A percentile compares a stretch with the other conserved stretches of the same genome.
Evolutionary conservation across 2,888 invertebrate species (phyloP).

Genomic region (Chaetoderma sp.): DNA sequence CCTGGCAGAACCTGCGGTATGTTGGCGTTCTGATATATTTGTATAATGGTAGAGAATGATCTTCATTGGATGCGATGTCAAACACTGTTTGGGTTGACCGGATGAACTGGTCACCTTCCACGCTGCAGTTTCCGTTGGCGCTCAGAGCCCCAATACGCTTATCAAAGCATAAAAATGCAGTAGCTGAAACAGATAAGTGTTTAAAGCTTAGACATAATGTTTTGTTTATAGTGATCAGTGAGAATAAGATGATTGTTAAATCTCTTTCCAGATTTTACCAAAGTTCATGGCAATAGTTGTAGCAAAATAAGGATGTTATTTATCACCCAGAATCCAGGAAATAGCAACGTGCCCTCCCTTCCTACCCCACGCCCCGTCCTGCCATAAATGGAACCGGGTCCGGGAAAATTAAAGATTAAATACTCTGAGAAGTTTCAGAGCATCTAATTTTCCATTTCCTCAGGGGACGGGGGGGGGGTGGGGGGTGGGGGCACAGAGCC

Average conservation of each 20-base stretch:
- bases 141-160: conserved; percentile 62
- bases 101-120: conserved; percentile 54
- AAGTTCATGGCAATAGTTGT: no score
- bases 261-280: no score
- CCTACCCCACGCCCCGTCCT: background rate
- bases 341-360: background rate
- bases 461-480: no score
- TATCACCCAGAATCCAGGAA: no score
- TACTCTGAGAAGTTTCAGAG: no score
- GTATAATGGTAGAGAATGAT: conserved; percentile 60
- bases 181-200: conserved; percentile 52
- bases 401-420: background rate
- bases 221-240: no score
- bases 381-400: background rate
- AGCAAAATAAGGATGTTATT: no score
- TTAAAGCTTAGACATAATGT: no score
- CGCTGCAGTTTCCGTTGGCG: conserved; percentile 26
- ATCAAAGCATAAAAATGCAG: conserved; percentile 63
- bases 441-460: no score
- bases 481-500: no score
- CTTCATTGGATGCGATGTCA: conserved; percentile 58
- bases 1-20: conserved; percentile 43
- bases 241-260: no score
- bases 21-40: conserved; percentile 44
- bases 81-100: conserved; percentile 56